Percentiles rank a stretch among this genome's conserved stretches.
Conservation (phyloP, 2,888 invertebrate genomes). For the Melieria omissa region DNA sequence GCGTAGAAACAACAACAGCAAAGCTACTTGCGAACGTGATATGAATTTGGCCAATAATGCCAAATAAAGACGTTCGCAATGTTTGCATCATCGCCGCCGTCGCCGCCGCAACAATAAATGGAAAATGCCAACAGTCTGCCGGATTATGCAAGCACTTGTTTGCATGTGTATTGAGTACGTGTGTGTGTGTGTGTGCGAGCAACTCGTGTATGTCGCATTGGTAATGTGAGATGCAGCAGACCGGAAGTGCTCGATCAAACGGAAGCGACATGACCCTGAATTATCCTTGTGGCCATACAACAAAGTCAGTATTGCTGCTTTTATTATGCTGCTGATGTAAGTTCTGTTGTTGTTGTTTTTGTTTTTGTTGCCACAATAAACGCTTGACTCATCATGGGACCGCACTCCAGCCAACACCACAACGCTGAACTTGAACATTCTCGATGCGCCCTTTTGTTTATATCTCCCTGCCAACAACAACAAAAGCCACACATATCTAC, state of each 20-base stretch:
- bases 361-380: neutral
- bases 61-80: constrained; percentile 5
- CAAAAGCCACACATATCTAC: neutral
- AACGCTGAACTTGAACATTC: neutral
- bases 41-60: constrained; percentile 17
- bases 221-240: constrained; percentile 17
- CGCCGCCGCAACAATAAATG: constrained; percentile 11
- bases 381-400: neutral
- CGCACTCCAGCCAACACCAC: neutral
- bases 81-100: neutral
- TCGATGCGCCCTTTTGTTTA: neutral
- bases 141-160: neutral
- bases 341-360: neutral
- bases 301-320: neutral
- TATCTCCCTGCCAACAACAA: neutral
- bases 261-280: constrained; percentile 34
- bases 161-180: neutral
- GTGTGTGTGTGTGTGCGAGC: neutral
- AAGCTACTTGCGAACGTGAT: constrained; percentile 15
- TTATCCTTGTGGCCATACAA: constrained; percentile 16
- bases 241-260: constrained; percentile 29
- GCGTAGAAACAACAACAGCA: no score
- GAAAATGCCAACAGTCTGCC: constrained; percentile 12
- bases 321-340: no score
- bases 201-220: constrained; percentile 1